phyloP scores from a whole-genome alignment of 2,888 invertebrate species.

The Polyommatus iphigenia region DNA sequence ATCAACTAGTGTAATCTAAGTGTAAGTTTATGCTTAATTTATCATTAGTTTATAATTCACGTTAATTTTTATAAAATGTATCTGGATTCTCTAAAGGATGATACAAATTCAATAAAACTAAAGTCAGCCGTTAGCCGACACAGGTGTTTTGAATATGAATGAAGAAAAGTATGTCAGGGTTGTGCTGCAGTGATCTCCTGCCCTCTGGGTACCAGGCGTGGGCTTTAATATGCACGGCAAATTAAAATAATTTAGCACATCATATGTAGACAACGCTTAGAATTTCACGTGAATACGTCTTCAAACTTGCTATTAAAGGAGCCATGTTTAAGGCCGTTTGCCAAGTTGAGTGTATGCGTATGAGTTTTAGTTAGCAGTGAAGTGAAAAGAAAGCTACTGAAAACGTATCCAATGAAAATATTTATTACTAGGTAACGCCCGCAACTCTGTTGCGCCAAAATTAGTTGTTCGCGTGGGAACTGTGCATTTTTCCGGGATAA shows the following conservation, averaged over 20 bases:
- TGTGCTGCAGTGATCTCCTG: background rate
- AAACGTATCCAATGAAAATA: too few species aligned
- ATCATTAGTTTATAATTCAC: background rate
- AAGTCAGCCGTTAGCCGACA: background rate
- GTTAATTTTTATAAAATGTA: background rate
- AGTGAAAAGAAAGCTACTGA: too few species aligned
- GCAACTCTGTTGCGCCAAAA: too few species aligned
- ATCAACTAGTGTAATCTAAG: too few species aligned
- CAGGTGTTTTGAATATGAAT: constrained; percentile 6
- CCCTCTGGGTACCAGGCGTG: background rate
- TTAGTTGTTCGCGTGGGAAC: too few species aligned
- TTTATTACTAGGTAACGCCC: too few species aligned
- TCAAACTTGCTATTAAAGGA: background rate
- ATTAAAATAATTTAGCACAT: constrained; percentile 17
- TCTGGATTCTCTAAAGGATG: background rate
- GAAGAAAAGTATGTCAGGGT: background rate
- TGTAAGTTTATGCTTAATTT: background rate
- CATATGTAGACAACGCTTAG: background rate
- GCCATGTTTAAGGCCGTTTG: background rate
- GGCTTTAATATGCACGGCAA: background rate
- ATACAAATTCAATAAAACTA: background rate
- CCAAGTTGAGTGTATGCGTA: background rate
- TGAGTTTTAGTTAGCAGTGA: too few species aligned
- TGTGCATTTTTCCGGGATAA: too few species aligned
- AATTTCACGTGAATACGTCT: constrained; percentile 5